Conservation (phyloP, 2,113 vertebrate genomes). For the Ariopsis seemanni region DNA sequence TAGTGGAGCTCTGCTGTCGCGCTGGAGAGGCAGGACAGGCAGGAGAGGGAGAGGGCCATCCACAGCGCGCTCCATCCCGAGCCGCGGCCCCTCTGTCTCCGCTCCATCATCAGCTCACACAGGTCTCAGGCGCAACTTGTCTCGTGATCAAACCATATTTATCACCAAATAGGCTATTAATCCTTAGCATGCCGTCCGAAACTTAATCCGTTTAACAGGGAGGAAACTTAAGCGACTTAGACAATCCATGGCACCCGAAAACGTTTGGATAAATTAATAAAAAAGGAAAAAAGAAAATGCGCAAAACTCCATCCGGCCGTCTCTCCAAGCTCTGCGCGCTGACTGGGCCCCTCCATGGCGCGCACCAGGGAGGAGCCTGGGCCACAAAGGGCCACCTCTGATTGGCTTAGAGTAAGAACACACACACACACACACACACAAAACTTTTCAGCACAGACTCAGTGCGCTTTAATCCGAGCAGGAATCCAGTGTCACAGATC, state of each 20-base stretch:
- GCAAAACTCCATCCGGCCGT: constrained; percentile 53
- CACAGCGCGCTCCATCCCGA: constrained; percentile 74
- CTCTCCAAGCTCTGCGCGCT: constrained; percentile 60
- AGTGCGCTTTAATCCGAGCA: neutral
- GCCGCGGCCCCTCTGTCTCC: constrained; percentile 71
- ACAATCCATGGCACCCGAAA: constrained; percentile 63
- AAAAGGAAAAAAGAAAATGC: constrained; percentile 55
- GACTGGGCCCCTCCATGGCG: constrained; percentile 57
- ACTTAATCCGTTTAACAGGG: constrained; percentile 62
- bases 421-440: constrained; percentile 39
- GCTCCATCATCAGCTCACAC: constrained; percentile 71
- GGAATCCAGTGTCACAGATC: neutral
- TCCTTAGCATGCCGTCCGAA: constrained; percentile 52
- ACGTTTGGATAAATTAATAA: constrained; percentile 36
- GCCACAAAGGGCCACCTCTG: constrained; percentile 51
- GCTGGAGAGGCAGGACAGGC: constrained; percentile 63
- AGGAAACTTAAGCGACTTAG: constrained; percentile 55
- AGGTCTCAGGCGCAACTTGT: constrained; percentile 63
- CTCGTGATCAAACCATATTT: constrained; percentile 67
- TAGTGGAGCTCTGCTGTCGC: constrained; percentile 71
- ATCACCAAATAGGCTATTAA: constrained; percentile 36
- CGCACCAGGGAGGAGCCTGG: constrained; percentile 65
- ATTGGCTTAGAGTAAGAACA: constrained; percentile 55
- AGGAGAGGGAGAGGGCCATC: constrained; percentile 67
- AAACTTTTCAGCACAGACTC: neutral